Conservation (phyloP, 1,140 invertebrate genomes). For the Octopus bimaculoides region DNA sequence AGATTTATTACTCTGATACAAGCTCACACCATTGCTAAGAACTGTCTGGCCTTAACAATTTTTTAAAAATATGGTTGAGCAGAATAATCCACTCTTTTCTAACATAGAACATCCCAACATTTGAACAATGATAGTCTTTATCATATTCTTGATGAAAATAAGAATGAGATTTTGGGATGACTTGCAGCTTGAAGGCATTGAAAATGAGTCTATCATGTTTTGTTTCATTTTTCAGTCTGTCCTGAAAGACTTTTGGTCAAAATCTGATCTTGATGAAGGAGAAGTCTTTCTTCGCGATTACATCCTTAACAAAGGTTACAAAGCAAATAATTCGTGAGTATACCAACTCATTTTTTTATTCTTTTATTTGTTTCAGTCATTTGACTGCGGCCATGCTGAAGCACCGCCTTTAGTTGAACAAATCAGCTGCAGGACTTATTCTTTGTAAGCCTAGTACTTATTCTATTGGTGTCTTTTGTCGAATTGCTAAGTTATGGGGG, state of each 20-base stretch:
- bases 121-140: neutral
- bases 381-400: too few species aligned
- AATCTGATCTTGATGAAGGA: constrained; percentile 72
- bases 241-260: constrained; percentile 79
- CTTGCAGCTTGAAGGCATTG: neutral
- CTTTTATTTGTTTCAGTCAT: too few species aligned
- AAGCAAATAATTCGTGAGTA: constrained; percentile 24
- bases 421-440: too few species aligned
- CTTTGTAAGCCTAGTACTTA: too few species aligned
- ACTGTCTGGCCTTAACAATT: neutral
- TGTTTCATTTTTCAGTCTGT: constrained; percentile 59
- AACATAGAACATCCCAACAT: neutral
- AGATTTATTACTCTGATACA: too few species aligned
- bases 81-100: neutral
- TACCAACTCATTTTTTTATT: too few species aligned
- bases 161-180: neutral
- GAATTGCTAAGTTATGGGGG: too few species aligned
- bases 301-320: constrained; percentile 81
- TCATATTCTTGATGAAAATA: neutral
- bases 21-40: neutral
- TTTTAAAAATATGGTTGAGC: neutral
- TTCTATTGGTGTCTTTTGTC: too few species aligned
- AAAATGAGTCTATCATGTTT: neutral
- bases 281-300: constrained; percentile 92
- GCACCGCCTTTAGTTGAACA: too few species aligned